Percentiles rank a stretch among this genome's conserved stretches.
phyloP scores from a whole-genome alignment of 1,140 invertebrate species.

The Meloidogyne exigua region DNA sequence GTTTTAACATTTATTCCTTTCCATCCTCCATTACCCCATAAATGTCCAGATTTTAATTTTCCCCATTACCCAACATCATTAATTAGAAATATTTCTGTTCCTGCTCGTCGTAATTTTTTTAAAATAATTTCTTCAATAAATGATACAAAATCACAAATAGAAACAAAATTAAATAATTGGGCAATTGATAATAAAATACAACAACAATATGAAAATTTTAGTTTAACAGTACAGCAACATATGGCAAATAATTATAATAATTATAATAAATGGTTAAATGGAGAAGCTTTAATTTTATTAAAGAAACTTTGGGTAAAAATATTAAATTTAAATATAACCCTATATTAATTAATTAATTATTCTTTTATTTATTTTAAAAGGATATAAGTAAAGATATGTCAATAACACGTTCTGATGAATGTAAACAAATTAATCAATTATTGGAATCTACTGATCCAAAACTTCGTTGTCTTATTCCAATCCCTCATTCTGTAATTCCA shows the following conservation, averaged over 20 bases:
- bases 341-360: too few species aligned
- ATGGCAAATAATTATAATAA: neutral
- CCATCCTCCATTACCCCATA: neutral
- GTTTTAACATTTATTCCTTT: neutral
- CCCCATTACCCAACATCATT: neutral
- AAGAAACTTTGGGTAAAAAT: neutral
- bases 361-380: neutral
- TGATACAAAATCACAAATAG: neutral
- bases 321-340: neutral
- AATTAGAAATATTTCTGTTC: neutral
- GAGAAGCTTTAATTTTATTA: neutral
- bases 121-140: neutral
- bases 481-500: neutral
- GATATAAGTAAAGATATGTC: neutral
- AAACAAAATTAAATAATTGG: neutral
- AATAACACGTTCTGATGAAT: neutral
- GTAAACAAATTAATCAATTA: neutral
- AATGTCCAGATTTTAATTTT: neutral
- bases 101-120: neutral
- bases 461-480: neutral
- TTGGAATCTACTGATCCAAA: neutral
- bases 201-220: neutral
- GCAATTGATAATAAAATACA: conserved; percentile 3
- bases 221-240: neutral
- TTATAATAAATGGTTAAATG: neutral